These are phyloP conservation scores for Neoitamus cyanurus DNA, from an alignment of 2,888 invertebrate genomes.

Conservation along the genomic window DNA sequence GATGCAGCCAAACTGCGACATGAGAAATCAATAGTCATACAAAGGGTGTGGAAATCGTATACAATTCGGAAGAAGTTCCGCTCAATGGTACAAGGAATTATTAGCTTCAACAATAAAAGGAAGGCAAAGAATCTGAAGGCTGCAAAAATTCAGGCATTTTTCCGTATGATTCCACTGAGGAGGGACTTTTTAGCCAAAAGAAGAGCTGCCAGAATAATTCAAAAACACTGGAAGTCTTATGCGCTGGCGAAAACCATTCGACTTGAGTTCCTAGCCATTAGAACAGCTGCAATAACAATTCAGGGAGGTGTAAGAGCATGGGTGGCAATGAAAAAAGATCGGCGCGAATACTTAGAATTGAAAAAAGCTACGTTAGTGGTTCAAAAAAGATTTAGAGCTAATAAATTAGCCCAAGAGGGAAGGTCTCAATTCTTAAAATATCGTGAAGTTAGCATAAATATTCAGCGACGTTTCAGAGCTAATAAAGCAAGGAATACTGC, in stretches of 20 bases:
- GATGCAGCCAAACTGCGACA: slow-evolving; percentile 56
- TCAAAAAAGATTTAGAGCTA: slow-evolving; percentile 66
- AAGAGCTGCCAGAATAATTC: slow-evolving; percentile 62
- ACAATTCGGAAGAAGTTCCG: slow-evolving; percentile 65
- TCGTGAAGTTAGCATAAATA: slow-evolving; percentile 57
- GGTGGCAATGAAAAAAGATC: slow-evolving; percentile 56
- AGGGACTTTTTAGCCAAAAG: slow-evolving; percentile 57
- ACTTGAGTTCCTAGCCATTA: slow-evolving; percentile 54
- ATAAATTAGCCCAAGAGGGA: slow-evolving; percentile 55
- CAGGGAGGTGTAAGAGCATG: slow-evolving; percentile 57
- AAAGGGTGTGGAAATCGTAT: slow-evolving; percentile 55
- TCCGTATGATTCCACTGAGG: slow-evolving; percentile 60
- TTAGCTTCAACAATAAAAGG: slow-evolving; percentile 49
- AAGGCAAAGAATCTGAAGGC: slow-evolving; percentile 55
- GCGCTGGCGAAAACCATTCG: slow-evolving; percentile 55
- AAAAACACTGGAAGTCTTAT: slow-evolving; percentile 63
- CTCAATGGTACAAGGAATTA: slow-evolving; percentile 57
- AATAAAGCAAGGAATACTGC: slow-evolving; percentile 51
- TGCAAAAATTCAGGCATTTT: slow-evolving; percentile 61
- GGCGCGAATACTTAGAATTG: slow-evolving; percentile 44
- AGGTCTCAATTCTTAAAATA: slow-evolving; percentile 54
- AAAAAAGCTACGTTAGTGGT: slow-evolving; percentile 59
- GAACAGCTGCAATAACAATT: slow-evolving; percentile 54
- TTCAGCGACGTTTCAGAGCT: slow-evolving; percentile 68
- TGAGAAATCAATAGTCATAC: slow-evolving; percentile 54